A percentile compares a stretch with the other conserved stretches of the same genome.
Evolutionary conservation across 1,140 invertebrate genomes (phyloP).

Genomic region (Cotesia vestalis): DNA sequence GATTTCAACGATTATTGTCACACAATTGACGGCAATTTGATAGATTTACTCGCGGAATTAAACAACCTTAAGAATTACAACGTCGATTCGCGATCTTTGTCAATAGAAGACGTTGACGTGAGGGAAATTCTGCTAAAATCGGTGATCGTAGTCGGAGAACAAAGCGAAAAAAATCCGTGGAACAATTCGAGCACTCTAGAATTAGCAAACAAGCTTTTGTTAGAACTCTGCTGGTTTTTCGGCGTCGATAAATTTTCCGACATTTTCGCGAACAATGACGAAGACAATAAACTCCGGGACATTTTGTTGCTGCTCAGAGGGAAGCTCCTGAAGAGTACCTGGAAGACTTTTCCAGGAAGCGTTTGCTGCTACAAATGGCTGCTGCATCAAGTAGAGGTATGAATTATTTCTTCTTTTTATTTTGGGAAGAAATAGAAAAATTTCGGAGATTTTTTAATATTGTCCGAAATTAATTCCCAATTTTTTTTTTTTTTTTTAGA

Average conservation of each 20-base stretch:
- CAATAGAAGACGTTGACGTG: too few species aligned
- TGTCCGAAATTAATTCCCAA: too few species aligned
- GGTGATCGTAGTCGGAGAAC: conserved; percentile 60
- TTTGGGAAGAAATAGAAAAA: background rate
- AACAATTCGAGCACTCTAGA: conserved; percentile 49
- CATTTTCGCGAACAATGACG: conserved; percentile 42
- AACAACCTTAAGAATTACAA: too few species aligned
- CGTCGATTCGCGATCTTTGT: too few species aligned
- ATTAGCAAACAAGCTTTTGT: conserved; percentile 44
- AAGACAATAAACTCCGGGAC: conserved; percentile 39
- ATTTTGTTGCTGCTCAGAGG: conserved; percentile 54
- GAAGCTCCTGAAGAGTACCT: conserved; percentile 60
- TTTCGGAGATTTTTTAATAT: too few species aligned
- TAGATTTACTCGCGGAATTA: too few species aligned
- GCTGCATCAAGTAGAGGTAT: conserved; percentile 53
- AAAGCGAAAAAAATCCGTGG: conserved; percentile 55
- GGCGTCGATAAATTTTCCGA: conserved; percentile 42
- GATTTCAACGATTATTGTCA: too few species aligned
- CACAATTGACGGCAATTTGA: too few species aligned
- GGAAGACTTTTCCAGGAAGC: conserved; percentile 64
- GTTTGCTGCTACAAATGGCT: conserved; percentile 62
- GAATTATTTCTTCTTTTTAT: conserved; percentile 20
- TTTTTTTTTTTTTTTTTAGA: conserved; percentile 48
- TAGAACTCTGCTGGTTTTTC: conserved; percentile 48
- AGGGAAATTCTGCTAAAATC: conserved; percentile 45